These are phyloP conservation scores for Arctia plantaginis DNA, from an alignment of 2,888 invertebrate species.

Conservation along the genomic window DNA sequence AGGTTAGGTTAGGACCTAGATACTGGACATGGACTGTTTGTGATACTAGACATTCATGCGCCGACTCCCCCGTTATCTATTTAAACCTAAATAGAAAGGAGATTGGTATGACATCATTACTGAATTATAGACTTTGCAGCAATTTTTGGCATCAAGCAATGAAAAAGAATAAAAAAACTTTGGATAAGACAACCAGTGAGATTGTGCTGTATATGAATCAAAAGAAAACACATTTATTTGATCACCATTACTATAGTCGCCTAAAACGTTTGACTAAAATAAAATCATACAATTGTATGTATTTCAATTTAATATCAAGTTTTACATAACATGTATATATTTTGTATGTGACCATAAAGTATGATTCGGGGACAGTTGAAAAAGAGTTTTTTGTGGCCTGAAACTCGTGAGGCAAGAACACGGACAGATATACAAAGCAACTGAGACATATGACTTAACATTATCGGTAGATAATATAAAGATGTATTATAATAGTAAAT, in stretches of 20 bases:
- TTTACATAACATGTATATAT: constrained; percentile 15
- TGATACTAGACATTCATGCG: constrained; percentile 40
- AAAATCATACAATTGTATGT: constrained; percentile 12
- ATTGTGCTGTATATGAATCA: constrained; percentile 50
- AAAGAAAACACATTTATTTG: constrained; percentile 18
- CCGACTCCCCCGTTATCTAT: constrained; percentile 68
- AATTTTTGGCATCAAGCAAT: constrained; percentile 86
- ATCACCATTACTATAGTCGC: background rate
- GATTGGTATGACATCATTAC: constrained; percentile 75
- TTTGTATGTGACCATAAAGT: background rate
- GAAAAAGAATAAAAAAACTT: constrained; percentile 75
- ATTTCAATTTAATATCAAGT: constrained; percentile 1
- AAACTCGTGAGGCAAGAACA: background rate
- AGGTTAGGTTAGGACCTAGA: constrained; percentile 28
- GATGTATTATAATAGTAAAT: background rate
- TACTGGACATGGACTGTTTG: constrained; percentile 41
- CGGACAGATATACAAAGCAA: background rate
- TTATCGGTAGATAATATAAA: background rate
- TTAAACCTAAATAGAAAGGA: constrained; percentile 79
- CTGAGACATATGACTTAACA: background rate
- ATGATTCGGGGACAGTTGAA: background rate
- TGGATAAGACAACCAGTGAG: constrained; percentile 82
- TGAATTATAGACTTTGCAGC: constrained; percentile 77
- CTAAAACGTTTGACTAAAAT: constrained; percentile 16
- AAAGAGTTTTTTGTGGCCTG: background rate